Percentiles rank a stretch among this genome's conserved stretches.
Conservation (phyloP, 2,113 vertebrate genomes). For the Pogonocichla stellata region DNA sequence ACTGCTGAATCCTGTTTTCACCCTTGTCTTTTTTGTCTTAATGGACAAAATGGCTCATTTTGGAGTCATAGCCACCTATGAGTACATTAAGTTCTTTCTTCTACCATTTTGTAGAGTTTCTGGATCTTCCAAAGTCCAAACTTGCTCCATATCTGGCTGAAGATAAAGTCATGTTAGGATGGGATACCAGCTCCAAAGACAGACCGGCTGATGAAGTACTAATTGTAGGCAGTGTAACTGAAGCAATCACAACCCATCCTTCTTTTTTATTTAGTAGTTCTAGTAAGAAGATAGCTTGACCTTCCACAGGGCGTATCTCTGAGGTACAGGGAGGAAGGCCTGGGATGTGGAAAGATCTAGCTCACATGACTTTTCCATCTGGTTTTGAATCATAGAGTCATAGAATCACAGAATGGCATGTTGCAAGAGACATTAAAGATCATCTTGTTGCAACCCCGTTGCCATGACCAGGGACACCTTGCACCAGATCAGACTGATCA, state of each 20-base stretch:
- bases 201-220: background rate
- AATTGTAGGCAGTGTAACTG: background rate
- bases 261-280: background rate
- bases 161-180: background rate
- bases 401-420: background rate
- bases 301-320: background rate
- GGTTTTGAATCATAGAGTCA: background rate
- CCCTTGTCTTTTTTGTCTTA: background rate
- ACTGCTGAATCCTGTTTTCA: background rate
- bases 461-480: background rate
- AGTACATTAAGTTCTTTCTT: background rate
- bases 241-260: background rate
- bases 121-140: background rate
- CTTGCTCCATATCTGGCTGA: background rate
- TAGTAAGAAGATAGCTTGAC: background rate
- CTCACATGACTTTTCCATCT: background rate
- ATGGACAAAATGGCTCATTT: background rate
- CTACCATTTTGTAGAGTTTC: background rate
- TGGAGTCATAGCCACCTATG: background rate
- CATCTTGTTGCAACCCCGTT: background rate
- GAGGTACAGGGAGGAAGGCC: background rate
- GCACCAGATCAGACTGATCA: background rate
- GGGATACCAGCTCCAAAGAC: background rate
- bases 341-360: background rate
- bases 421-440: background rate